Base-by-base conservation (phyloP, 2,888 invertebrate genomes). In the Zaprionus lineosus region DNA sequence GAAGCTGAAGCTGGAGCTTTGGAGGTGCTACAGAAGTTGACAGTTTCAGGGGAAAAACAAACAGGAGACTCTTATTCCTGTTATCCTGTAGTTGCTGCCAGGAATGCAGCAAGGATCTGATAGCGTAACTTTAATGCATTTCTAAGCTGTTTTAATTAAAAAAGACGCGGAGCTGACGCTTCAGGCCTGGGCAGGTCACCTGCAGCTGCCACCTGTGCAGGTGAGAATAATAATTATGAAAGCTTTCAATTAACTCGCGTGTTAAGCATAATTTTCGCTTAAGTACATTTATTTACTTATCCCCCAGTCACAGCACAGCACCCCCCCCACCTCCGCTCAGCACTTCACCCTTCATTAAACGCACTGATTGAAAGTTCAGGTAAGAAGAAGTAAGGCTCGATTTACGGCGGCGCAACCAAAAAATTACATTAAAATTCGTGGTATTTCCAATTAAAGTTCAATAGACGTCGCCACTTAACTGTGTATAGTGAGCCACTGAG, bases 361-460 rank as follows among this genome's bases (percentile, higher is more conserved):
- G 59, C 59, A 41, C 55, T 51, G 68, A 64, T 68, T 64, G 37
- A 59, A n/a, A 55, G 39, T 19, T 51, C 53, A 48, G n/a, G 14
- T n/a, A 16, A 34, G 9, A 8, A 19, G 7, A 47, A 67, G 56
- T 39, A 37, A 41, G 29, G 11, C 33, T 50, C 51, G 57, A 70
- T 58, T 43, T 56, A 52, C 58, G 48, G n/a, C 46, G 52, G 63
- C 48, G 60, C 59, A 53, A 41, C 51, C 73, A 16, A 53, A 60
- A 62, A 72, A 77, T 77, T 60, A 47, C 66, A 74, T 69, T 74
- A 76, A 64, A 70, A 44, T 37, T 63, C 66, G 77, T 57, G 72
- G 72, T 64, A 52, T 50, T 48, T 56, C 39, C 61, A 69, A 76
- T 77, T 78, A 71, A 63, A 59, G 65, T 59, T 55, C 56, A 59